These are phyloP conservation scores for Schlechtendalia chinensis DNA, from an alignment of 1,140 invertebrate genomes.

Conservation along the genomic window DNA sequence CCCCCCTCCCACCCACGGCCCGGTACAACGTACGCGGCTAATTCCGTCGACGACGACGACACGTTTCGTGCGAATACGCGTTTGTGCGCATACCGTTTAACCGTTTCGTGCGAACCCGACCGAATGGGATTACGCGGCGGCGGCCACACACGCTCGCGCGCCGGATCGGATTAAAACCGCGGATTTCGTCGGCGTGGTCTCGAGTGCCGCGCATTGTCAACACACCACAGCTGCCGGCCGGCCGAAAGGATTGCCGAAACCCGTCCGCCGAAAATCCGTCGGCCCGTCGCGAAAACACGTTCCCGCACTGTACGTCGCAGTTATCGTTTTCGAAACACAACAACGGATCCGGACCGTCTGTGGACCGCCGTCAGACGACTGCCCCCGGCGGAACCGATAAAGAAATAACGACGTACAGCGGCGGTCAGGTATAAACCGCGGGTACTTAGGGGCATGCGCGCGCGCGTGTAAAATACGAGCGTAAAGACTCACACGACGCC, in stretches of 20 bases:
- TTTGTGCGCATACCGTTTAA: too few species aligned
- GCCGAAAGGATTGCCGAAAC: constrained; percentile 24
- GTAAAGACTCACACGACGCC: too few species aligned
- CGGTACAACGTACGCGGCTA: too few species aligned
- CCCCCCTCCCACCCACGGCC: neutral
- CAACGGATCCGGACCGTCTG: too few species aligned
- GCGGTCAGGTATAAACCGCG: too few species aligned
- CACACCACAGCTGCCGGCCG: neutral
- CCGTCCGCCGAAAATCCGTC: constrained; percentile 25
- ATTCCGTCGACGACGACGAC: neutral
- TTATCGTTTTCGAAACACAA: too few species aligned
- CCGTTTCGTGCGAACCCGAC: neutral
- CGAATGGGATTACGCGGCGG: constrained; percentile 10
- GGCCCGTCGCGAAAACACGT: constrained; percentile 43
- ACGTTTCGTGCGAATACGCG: constrained; percentile 16
- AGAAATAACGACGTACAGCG: too few species aligned
- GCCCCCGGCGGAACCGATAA: too few species aligned
- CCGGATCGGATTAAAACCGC: constrained; percentile 36
- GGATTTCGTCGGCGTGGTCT: constrained; percentile 24
- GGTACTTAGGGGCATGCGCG: too few species aligned
- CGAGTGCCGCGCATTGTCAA: constrained; percentile 45
- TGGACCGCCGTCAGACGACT: too few species aligned
- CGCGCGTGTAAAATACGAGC: too few species aligned
- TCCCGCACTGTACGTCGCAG: too few species aligned
- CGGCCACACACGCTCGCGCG: neutral